Conservation (phyloP, 1,140 invertebrate species). For the Neocloeon triangulifer region DNA sequence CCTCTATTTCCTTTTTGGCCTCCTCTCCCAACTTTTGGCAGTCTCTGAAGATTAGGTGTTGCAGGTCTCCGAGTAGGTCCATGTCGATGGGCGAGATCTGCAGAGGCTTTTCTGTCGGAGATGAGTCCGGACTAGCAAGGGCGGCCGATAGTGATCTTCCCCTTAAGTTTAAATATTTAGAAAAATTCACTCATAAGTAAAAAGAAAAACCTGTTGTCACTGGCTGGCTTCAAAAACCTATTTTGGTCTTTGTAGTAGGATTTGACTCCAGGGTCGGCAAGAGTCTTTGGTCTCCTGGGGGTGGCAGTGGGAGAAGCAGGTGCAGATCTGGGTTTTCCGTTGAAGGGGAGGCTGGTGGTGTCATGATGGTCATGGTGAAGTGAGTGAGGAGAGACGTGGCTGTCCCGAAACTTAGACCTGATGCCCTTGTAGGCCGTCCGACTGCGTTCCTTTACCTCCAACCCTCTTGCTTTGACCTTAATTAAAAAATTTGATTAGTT, state of each 20-base stretch:
- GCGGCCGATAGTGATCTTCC: no score
- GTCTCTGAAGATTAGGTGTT: constrained; percentile 29
- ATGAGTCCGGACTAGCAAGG: no score
- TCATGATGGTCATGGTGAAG: no score
- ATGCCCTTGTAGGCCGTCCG: constrained; percentile 51
- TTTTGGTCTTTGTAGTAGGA: no score
- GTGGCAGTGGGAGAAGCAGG: constrained; percentile 38
- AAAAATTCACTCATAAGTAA: no score
- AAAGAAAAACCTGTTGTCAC: no score
- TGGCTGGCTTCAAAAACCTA: no score
- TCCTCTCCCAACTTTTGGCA: constrained; percentile 11
- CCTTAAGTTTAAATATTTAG: no score
- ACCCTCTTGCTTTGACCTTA: constrained; percentile 52
- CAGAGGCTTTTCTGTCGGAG: constrained; percentile 14
- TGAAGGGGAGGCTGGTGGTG: constrained; percentile 13
- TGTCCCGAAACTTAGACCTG: constrained; percentile 32
- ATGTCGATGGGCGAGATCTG: constrained; percentile 26
- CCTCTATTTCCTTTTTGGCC: no score
- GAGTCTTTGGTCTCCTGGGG: constrained; percentile 18
- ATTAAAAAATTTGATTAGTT: constrained; percentile 1
- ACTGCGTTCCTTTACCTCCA: constrained; percentile 24
- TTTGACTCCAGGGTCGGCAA: constrained; percentile 10
- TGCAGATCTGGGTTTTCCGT: constrained; percentile 28
- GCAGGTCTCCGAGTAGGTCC: constrained; percentile 39
- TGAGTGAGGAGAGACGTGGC: no score